Conservation (phyloP, 2,888 invertebrate species). For the Notodonta ziczac region DNA sequence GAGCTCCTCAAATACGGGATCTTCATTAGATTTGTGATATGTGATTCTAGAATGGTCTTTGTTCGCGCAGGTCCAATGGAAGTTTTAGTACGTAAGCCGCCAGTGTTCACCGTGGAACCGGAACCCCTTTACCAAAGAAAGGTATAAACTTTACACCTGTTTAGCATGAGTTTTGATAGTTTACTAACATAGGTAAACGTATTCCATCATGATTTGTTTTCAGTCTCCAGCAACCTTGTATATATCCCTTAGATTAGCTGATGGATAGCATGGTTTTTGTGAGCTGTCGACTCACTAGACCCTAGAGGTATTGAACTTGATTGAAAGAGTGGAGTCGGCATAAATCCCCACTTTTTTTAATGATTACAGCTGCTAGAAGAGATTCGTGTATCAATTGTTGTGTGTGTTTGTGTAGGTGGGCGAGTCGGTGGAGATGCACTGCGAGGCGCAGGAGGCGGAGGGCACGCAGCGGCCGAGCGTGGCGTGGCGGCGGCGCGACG, state of each 20-base stretch:
- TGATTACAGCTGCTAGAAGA: too few relatives aligned
- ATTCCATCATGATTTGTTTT: not conserved
- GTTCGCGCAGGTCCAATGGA: conserved; percentile 85
- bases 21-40: not conserved
- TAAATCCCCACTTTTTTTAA: too few relatives aligned
- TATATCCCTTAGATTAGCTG: too few relatives aligned
- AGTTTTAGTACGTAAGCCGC: conserved; percentile 96
- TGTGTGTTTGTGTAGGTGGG: conserved; percentile 80
- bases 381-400: too few relatives aligned
- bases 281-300: too few relatives aligned
- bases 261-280: too few relatives aligned
- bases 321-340: too few relatives aligned
- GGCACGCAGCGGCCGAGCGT: conserved; percentile 96
- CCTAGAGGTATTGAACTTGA: too few relatives aligned
- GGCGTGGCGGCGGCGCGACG: conserved; percentile 95
- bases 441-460: conserved; percentile 96
- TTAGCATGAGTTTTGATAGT: too few relatives aligned
- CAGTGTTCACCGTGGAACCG: conserved; percentile 95
- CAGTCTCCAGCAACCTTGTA: too few relatives aligned
- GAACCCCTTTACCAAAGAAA: conserved; percentile 96
- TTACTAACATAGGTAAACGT: too few relatives aligned
- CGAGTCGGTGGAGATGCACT: conserved; percentile 97
- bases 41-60: not conserved
- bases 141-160: conserved; percentile 34
- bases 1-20: conserved; percentile 13